A percentile compares a stretch with the other conserved stretches of the same genome.
phyloP scores from a whole-genome alignment of 2,888 invertebrate genomes.

The Meteorus colon region DNA sequence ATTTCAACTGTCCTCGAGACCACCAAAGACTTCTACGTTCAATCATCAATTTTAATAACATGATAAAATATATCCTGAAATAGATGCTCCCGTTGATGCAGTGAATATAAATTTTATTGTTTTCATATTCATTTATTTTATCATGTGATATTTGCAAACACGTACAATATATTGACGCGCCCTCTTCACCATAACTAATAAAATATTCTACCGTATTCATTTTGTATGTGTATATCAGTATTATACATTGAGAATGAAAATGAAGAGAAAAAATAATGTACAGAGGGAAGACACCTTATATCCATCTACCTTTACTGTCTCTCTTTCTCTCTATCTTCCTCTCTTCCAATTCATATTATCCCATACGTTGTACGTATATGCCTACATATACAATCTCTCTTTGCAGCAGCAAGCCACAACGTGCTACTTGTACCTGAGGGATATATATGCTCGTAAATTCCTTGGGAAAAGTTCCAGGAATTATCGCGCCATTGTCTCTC shows the following conservation, averaged over 20 bases:
- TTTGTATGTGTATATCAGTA: conserved; percentile 6
- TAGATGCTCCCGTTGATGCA: conserved; percentile 11
- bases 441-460: conserved; percentile 46
- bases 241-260: conserved; percentile 3
- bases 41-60: not conserved
- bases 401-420: conserved; percentile 13
- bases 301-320: not conserved
- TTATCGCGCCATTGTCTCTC: conserved; percentile 47
- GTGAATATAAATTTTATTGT: conserved; percentile 13
- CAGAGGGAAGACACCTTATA: conserved; percentile 22
- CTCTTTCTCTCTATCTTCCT: not conserved
- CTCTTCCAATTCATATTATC: conserved; percentile 17
- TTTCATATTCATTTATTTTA: not conserved
- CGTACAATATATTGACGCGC: conserved; percentile 20
- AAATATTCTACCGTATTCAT: conserved; percentile 10
- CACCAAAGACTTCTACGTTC: not conserved
- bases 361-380: conserved; percentile 10
- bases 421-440: conserved; percentile 43
- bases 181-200: conserved; percentile 34
- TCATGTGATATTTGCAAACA: conserved; percentile 1
- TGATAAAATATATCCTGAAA: not conserved
- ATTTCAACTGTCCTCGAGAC: not conserved
- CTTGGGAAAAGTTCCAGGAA: conserved; percentile 46
- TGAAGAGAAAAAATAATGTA: conserved; percentile 24
- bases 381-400: conserved; percentile 19